These are phyloP conservation scores for Cryptotermes secundus DNA, from an alignment of 1,140 invertebrate species.

Conservation along the genomic window DNA sequence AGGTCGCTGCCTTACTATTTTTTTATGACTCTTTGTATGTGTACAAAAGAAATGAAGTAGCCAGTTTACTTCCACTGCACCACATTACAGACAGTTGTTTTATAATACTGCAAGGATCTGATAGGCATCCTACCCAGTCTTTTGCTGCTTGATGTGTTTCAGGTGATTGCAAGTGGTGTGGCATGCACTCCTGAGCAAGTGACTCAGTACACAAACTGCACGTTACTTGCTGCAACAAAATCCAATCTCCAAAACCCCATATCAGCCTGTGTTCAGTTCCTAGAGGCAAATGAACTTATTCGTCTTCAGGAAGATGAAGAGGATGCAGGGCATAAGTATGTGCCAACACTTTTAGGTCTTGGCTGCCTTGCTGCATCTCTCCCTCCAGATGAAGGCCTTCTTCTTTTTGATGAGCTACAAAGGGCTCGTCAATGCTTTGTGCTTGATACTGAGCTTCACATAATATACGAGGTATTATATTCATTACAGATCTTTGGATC, in stretches of 20 bases:
- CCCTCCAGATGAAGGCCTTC: slow-evolving; percentile 86
- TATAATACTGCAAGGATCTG: no score
- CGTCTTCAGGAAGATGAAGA: slow-evolving; percentile 37
- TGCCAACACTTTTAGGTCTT: slow-evolving; percentile 82
- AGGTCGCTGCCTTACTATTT: no score
- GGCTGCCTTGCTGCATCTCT: slow-evolving; percentile 92
- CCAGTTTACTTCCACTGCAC: no score
- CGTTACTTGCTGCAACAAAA: slow-evolving; percentile 56
- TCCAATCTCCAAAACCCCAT: slow-evolving; percentile 48
- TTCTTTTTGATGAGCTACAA: slow-evolving; percentile 87
- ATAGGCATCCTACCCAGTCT: not conserved
- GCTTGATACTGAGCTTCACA: slow-evolving; percentile 91
- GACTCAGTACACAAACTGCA: slow-evolving; percentile 77
- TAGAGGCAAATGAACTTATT: slow-evolving; percentile 59
- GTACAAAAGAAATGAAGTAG: no score
- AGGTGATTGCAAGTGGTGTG: slow-evolving; percentile 85
- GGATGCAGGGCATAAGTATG: slow-evolving; percentile 52
- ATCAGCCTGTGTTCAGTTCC: slow-evolving; percentile 56
- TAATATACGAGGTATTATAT: slow-evolving; percentile 81
- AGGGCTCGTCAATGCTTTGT: slow-evolving; percentile 88
- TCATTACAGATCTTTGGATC: no score
- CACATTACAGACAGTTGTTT: no score
- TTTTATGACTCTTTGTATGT: no score
- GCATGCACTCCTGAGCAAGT: slow-evolving; percentile 73
- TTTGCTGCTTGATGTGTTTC: slow-evolving; percentile 40